Evolutionary conservation across 2,797 vertebrate species (phyloP).

Genomic region (Selene dorsalis): DNA sequence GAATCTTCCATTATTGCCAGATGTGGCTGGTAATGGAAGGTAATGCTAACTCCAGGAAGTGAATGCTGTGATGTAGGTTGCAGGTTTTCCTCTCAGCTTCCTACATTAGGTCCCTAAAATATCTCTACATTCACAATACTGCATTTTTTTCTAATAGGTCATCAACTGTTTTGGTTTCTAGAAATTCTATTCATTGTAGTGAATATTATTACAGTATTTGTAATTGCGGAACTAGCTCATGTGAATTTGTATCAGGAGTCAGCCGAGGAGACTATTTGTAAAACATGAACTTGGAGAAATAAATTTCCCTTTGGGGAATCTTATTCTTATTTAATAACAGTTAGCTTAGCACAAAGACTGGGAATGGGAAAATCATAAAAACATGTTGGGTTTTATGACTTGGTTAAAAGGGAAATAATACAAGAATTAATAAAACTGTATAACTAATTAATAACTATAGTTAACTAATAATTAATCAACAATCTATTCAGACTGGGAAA

Average conservation of each 20-base stretch:
- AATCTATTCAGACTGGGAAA: neutral
- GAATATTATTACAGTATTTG: neutral
- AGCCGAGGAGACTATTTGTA: neutral
- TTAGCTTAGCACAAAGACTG: neutral
- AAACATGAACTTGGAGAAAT: neutral
- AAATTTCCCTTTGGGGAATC: too few species aligned
- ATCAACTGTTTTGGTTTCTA: neutral
- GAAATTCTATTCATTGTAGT: neutral
- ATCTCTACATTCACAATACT: neutral
- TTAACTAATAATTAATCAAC: neutral
- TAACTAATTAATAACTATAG: too few species aligned
- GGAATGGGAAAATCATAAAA: too few species aligned
- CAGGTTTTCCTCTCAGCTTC: too few species aligned
- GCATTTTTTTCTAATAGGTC: neutral
- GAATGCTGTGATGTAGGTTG: neutral
- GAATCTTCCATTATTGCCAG: neutral
- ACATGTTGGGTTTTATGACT: neutral
- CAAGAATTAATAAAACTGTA: neutral
- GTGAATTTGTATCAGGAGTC: neutral
- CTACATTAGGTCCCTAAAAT: neutral
- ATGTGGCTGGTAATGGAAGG: neutral
- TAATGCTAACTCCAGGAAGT: neutral
- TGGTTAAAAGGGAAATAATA: neutral
- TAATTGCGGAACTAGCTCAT: neutral
- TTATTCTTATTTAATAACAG: neutral